Evolutionary conservation across 2,113 vertebrate species (phyloP).

Genomic region (Paradoxurus hermaphroditus): DNA sequence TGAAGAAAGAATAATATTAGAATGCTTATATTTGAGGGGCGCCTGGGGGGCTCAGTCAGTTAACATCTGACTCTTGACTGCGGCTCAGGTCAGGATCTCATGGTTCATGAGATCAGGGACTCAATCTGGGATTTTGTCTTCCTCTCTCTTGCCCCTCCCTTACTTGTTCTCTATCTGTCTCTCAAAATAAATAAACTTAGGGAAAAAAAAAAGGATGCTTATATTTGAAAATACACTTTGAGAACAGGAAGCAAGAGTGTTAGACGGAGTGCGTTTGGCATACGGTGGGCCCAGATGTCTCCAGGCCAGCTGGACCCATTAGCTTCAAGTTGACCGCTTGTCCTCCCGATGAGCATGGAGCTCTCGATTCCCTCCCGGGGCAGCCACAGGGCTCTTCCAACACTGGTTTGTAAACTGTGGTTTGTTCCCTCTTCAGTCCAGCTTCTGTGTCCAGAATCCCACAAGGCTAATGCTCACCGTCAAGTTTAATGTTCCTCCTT

Average conservation of each 20-base stretch:
- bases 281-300: not conserved
- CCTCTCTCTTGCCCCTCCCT: too few relatives aligned
- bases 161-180: too few relatives aligned
- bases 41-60: too few relatives aligned
- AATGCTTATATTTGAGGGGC: not conserved
- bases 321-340: not conserved
- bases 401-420: not conserved
- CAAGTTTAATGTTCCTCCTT: not conserved
- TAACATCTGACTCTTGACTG: too few relatives aligned
- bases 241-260: not conserved
- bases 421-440: not conserved
- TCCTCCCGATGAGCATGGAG: not conserved
- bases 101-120: too few relatives aligned
- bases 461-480: not conserved
- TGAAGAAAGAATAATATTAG: not conserved
- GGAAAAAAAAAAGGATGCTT: too few relatives aligned
- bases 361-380: fast-evolving
- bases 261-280: too few relatives aligned
- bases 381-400: not conserved
- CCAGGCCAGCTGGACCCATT: not conserved
- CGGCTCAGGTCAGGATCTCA: too few relatives aligned
- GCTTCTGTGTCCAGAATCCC: not conserved
- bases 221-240: not conserved
- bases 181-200: too few relatives aligned
- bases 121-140: too few relatives aligned